Conservation (phyloP, 2,113 vertebrate genomes). For the Pseudorectes ferrugineus region DNA sequence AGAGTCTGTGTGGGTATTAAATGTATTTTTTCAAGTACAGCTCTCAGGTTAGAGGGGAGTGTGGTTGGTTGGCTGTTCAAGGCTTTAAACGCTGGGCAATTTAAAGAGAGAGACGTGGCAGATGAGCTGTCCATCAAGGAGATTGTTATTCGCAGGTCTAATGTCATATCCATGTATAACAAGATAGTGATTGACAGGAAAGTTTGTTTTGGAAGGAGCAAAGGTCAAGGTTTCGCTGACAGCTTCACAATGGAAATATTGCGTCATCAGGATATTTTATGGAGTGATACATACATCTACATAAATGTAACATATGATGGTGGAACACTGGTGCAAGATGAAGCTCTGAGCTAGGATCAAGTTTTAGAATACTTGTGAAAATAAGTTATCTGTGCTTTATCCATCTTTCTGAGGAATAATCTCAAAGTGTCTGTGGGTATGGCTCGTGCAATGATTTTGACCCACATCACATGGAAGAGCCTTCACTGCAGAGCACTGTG, state of each 20-base stretch:
- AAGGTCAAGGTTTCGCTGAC: conserved; percentile 50
- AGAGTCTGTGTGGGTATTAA: neutral
- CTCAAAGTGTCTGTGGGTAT: neutral
- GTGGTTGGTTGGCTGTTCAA: neutral
- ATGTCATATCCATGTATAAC: conserved; percentile 48
- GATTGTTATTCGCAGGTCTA: conserved; percentile 40
- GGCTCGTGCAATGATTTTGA: neutral
- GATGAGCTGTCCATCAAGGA: conserved; percentile 49
- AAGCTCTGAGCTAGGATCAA: neutral
- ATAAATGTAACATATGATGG: conserved; percentile 11
- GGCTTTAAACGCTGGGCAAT: neutral
- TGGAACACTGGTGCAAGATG: neutral
- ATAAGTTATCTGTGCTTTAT: neutral
- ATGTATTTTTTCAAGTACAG: neutral
- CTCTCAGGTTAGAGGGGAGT: neutral
- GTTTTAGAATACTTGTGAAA: neutral
- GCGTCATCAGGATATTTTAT: conserved; percentile 50
- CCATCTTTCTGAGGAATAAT: neutral
- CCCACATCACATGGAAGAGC: neutral
- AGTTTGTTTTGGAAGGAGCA: conserved; percentile 57
- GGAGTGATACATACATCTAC: conserved; percentile 16
- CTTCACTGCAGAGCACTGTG: neutral
- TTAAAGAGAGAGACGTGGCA: neutral
- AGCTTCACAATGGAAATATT: conserved; percentile 61
- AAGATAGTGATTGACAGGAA: conserved; percentile 59